Evolutionary conservation across 1,140 invertebrate genomes (phyloP).

Genomic region (Halyomorpha halys): DNA sequence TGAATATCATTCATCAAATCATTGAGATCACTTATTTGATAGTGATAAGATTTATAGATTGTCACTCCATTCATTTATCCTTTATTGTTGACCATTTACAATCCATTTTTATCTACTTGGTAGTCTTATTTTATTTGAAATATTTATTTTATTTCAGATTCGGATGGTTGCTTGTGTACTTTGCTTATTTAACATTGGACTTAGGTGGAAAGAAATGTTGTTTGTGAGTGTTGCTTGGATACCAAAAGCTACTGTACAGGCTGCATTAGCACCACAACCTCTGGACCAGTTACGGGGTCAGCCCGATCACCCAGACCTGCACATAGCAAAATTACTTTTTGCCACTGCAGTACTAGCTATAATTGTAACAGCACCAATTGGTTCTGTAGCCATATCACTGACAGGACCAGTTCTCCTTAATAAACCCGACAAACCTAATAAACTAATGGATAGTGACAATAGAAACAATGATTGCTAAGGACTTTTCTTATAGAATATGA

Average conservation of each 20-base stretch:
- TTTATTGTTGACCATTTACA: too few species aligned
- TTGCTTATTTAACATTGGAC: neutral
- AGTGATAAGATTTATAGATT: neutral
- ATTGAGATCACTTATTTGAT: neutral
- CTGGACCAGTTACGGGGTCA: conserved; percentile 44
- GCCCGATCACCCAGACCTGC: conserved; percentile 21
- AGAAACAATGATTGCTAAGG: too few species aligned
- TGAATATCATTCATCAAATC: too few species aligned
- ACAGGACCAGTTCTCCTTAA: neutral
- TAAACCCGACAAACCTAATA: too few species aligned
- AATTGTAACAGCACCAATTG: conserved; percentile 58
- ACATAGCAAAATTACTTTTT: conserved; percentile 38
- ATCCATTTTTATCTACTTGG: too few species aligned
- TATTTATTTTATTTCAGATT: conserved; percentile 5
- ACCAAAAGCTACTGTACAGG: conserved; percentile 64
- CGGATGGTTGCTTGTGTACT: neutral
- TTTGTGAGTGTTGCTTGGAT: conserved; percentile 63
- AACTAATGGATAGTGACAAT: too few species aligned
- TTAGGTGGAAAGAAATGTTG: conserved; percentile 51
- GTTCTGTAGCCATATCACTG: conserved; percentile 36
- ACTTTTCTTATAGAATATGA: too few species aligned
- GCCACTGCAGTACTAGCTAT: conserved; percentile 59
- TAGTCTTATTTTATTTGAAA: too few species aligned
- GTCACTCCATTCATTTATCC: too few species aligned
- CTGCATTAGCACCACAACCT: conserved; percentile 48